Percentiles rank a stretch among this genome's conserved stretches.
phyloP scores from a whole-genome alignment of 2,888 invertebrate genomes.

The Galeopsomyia nigrocyanea region DNA sequence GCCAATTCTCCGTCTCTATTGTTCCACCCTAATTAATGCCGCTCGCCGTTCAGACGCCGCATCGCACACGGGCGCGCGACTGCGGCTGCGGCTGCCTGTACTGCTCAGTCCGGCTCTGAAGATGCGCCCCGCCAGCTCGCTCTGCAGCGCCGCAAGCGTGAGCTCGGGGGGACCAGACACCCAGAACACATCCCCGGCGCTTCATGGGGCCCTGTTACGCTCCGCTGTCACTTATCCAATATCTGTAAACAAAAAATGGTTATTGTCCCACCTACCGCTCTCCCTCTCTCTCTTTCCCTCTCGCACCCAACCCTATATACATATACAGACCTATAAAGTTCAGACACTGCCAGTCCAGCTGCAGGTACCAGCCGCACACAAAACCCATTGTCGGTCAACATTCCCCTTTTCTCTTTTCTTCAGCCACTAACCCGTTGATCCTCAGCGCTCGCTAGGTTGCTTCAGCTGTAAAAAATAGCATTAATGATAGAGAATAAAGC shows the following conservation, averaged over 20 bases:
- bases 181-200: slow-evolving; percentile 31
- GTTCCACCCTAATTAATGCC: slow-evolving; percentile 67
- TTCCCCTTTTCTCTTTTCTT: too few relatives aligned
- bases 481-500: too few relatives aligned
- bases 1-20: slow-evolving; percentile 67
- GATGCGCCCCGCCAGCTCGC: slow-evolving; percentile 12
- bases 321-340: too few relatives aligned
- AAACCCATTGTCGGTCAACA: too few relatives aligned
- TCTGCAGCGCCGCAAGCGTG: too few relatives aligned
- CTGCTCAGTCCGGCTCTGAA: not conserved
- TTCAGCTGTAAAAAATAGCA: too few relatives aligned
- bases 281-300: not conserved
- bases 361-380: too few relatives aligned
- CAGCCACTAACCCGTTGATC: too few relatives aligned
- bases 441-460: too few relatives aligned
- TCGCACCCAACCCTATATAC: not conserved
- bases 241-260: slow-evolving; percentile 67
- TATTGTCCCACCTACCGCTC: slow-evolving; percentile 53
- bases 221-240: slow-evolving; percentile 68
- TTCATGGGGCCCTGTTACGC: slow-evolving; percentile 60
- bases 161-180: too few relatives aligned
- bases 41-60: slow-evolving; percentile 35
- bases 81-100: slow-evolving; percentile 28
- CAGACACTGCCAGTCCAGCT: too few relatives aligned
- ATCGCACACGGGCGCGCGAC: too few relatives aligned